A percentile compares a stretch with the other conserved stretches of the same genome.
Conservation (phyloP, 2,113 vertebrate genomes). For the Eidolon helvum region DNA sequence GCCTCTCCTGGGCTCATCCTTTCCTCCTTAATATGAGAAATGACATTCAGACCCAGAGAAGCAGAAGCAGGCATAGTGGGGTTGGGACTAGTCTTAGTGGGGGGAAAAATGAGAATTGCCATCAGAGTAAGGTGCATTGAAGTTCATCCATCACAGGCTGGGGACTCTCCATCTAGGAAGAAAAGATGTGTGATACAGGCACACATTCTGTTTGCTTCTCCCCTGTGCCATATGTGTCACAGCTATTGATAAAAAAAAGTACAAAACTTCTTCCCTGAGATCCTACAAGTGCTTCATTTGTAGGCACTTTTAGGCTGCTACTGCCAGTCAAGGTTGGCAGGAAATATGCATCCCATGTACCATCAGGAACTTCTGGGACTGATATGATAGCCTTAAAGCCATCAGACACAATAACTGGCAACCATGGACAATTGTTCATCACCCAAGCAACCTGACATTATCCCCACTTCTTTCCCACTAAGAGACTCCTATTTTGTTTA, state of each 20-base stretch:
- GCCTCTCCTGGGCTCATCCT: conserved; percentile 36
- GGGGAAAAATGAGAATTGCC: neutral
- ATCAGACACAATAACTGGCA: too few species aligned
- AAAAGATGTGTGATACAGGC: too few species aligned
- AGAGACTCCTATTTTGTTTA: neutral
- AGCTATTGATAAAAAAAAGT: too few species aligned
- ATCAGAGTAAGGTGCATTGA: neutral
- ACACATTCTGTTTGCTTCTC: fast-evolving
- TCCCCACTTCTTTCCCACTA: neutral
- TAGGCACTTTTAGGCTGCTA: neutral
- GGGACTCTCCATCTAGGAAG: neutral
- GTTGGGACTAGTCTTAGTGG: neutral
- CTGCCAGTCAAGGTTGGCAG: neutral
- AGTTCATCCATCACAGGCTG: neutral
- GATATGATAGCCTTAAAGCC: neutral
- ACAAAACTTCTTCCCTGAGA: neutral
- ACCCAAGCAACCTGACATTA: neutral
- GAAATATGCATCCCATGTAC: neutral
- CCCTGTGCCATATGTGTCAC: fast-evolving
- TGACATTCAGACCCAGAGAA: neutral
- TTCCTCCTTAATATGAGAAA: conserved; percentile 28
- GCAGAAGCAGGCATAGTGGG: neutral
- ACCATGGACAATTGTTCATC: neutral
- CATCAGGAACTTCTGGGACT: neutral
- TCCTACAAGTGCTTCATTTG: neutral